phyloP scores from a whole-genome alignment of 2,888 invertebrate genomes.

The Harpalus rufipes region DNA sequence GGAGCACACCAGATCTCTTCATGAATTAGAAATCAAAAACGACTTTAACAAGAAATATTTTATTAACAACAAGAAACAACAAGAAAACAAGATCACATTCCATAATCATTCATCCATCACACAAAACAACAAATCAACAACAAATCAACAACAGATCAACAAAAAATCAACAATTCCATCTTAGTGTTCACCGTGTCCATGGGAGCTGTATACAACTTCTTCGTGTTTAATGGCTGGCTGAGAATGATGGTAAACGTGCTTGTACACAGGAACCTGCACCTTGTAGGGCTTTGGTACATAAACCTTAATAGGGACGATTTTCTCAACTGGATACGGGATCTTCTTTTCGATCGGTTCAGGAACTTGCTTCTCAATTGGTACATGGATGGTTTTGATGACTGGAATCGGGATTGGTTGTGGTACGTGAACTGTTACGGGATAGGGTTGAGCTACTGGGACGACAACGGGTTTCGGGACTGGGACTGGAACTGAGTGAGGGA shows the following conservation, averaged over 20 bases:
- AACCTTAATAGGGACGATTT: slow-evolving; percentile 84
- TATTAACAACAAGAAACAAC: slow-evolving; percentile 49
- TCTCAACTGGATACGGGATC: slow-evolving; percentile 83
- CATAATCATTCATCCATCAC: slow-evolving; percentile 8
- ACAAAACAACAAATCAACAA: slow-evolving; percentile 13
- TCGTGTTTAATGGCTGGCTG: slow-evolving; percentile 36
- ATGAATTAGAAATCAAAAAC: slow-evolving; percentile 23
- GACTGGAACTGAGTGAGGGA: slow-evolving; percentile 79
- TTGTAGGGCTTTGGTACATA: slow-evolving; percentile 84
- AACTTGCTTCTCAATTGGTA: slow-evolving; percentile 86
- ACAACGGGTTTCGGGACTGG: slow-evolving; percentile 79
- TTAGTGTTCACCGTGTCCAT: slow-evolving; percentile 47
- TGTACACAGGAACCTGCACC: slow-evolving; percentile 85
- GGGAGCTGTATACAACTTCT: slow-evolving; percentile 25
- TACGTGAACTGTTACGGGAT: slow-evolving; percentile 80
- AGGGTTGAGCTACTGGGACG: slow-evolving; percentile 77
- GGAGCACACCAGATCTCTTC: no score
- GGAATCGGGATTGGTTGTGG: slow-evolving; percentile 85
- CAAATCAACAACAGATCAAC: slow-evolving; percentile 30
- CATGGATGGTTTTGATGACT: slow-evolving; percentile 83
- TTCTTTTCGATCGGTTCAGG: slow-evolving; percentile 85
- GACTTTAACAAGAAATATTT: slow-evolving; percentile 38
- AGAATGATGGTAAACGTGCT: slow-evolving; percentile 83
- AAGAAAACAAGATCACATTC: slow-evolving; percentile 7
- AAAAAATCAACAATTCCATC: slow-evolving; percentile 28